Evolutionary conservation across 2,113 vertebrate genomes (phyloP).

Genomic region (Tragulus kanchil): DNA sequence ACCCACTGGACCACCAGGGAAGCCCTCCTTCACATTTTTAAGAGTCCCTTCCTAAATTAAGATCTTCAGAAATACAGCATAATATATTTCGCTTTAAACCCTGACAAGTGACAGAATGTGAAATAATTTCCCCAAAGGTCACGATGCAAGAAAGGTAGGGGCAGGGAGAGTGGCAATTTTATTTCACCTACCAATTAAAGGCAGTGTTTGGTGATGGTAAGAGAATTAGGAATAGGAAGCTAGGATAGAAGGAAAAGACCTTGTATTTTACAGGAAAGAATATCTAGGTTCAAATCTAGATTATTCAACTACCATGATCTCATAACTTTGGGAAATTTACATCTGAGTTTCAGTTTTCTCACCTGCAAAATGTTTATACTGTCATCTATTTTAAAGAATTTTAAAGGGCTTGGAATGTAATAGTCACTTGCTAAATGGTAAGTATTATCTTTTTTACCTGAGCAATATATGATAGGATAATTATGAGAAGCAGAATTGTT

Average conservation of each 20-base stretch:
- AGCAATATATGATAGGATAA: slow-evolving; percentile 22
- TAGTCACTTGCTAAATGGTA: slow-evolving; percentile 25
- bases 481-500: background rate
- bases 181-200: background rate
- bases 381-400: slow-evolving; percentile 44
- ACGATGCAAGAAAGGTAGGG: background rate
- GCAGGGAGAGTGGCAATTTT: background rate
- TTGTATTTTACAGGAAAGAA: slow-evolving; percentile 36
- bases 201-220: slow-evolving; percentile 21
- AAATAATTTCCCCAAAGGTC: slow-evolving; percentile 44
- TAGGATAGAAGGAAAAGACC: background rate
- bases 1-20: too few species aligned
- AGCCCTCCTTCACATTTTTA: background rate
- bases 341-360: slow-evolving; percentile 46
- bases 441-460: slow-evolving; percentile 12
- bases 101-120: background rate
- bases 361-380: slow-evolving; percentile 43
- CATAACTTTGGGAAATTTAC: slow-evolving; percentile 42
- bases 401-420: slow-evolving; percentile 38
- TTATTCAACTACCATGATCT: background rate
- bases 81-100: slow-evolving; percentile 28
- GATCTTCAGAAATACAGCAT: background rate
- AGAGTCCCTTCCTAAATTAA: slow-evolving; percentile 49
- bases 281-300: slow-evolving; percentile 35
- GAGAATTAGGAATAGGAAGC: background rate